Base-by-base conservation (phyloP, 1,140 invertebrate species). In the Anagrus nilaparvatae region DNA sequence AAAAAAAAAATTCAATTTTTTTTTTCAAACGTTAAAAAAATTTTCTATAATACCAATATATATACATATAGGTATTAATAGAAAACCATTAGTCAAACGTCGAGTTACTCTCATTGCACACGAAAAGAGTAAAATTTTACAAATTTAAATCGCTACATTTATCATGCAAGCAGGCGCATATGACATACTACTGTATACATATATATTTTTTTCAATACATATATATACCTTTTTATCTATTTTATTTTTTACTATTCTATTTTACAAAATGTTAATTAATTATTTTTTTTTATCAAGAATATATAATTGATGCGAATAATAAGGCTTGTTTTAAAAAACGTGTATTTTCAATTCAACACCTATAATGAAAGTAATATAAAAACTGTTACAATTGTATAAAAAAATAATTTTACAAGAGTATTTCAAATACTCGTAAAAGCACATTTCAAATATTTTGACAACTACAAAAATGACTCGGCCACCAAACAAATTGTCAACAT, bases 131-230 rank as follows among this genome's bases (percentile, higher is more conserved):
- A 66, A 62, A n/a, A n/a, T n/a, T n/a, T 67, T 63, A 63, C 63
- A 61, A 66, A 66, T 67, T 67, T 67, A 67, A 67, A 67, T 66
- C 65, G 61, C 62, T 63, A 67, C 65, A 67, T 67, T 67, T 66
- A 67, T 67, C 65, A 67, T 67, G 65, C 65, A 67, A 67, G 63
- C 65, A 66, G 63, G 61, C 65, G 63, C 63, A 59, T 64, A 61
- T 66, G 65, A 66, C 65, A 66, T 57, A 3, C 5, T 20, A 19
- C 32, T 4, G 5, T 10, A 18, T 27, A 35, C 41, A 36, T 43
- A 12, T 25, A 43, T 36, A 25, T 43, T 35, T 35, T 42, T 42
- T 42, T 18, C 10, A 35, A 12, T 28, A 27, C 40, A 41, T 34
- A n/a, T n/a, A n/a, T n/a, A n/a, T n/a, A n/a, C n/a, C 6, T 12